Evolutionary conservation across 2,888 invertebrate genomes (phyloP), one percentile per base, ranked within the genome.

Genomic region (Andrena praecox): DNA sequence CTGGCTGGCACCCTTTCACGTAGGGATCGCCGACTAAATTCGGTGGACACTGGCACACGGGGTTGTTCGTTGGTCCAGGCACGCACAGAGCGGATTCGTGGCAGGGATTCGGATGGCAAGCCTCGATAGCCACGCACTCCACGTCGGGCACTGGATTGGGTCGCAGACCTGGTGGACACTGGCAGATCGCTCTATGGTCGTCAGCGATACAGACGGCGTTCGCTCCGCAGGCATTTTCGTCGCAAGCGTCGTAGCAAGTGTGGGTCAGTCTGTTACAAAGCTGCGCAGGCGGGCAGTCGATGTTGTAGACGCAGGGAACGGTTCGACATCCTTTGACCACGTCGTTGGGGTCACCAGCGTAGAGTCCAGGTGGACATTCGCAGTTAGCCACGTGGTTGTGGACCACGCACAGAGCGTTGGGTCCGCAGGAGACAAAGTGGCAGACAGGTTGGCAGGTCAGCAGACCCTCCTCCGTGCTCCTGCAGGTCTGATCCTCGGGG

Each of bases 331-430:
- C 98, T 78, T 95, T 95, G 78, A 95, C 95, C 1, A 96, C 94
- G 92, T 98, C 97, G 91, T 97, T 96, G 0, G 98, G 98, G 94
- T 98, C 97, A 2, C 98, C 98, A 10, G 97, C 96, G 92, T 96
- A 98, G 0, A 97, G 96, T 24, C 98, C 98, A 7, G 97, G 96
- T 24, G 98, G 98, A 92, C 98, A 98, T 90, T 98, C 97, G 91
- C 98, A 98, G 93, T 97, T 97, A 0, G 98, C 97, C 16, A 97
- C 97, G 93, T 98, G 98, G 91, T 98, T 98, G 90, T 98, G 98
- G 2, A 97, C 97, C 8, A 98, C 96, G 91, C 98, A 98, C 24
- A 98, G 95, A 7, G 98, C 98, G 85, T 97, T 96, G 0, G 98
- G 97, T 0, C 98, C 98, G 93, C 98, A 98, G 64, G 95, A 95